A percentile compares a stretch with the other conserved stretches of the same genome.
These are phyloP conservation scores for Hepsetus odoe DNA, from an alignment of 2,113 vertebrate species.

Conservation along the genomic window DNA sequence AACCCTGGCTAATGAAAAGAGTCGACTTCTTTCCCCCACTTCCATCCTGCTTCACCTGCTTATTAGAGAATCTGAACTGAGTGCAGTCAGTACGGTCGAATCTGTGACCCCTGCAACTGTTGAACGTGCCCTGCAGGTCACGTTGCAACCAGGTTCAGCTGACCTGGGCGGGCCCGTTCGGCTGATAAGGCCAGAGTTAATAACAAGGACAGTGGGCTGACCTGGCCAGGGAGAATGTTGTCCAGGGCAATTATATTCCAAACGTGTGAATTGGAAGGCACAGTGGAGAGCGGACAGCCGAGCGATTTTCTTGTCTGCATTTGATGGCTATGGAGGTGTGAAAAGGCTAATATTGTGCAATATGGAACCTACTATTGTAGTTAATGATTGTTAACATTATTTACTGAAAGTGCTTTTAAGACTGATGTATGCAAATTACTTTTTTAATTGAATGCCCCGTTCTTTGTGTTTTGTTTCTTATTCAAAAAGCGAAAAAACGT, in stretches of 20 bases:
- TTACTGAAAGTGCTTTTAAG: too few relatives aligned
- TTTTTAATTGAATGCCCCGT: too few relatives aligned
- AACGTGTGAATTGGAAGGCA: slow-evolving; percentile 40
- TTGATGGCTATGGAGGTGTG: slow-evolving; percentile 14
- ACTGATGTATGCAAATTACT: too few relatives aligned
- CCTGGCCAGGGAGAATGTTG: slow-evolving; percentile 60
- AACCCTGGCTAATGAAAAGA: slow-evolving; percentile 56
- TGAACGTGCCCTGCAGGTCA: slow-evolving; percentile 63
- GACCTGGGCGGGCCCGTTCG: slow-evolving; percentile 58
- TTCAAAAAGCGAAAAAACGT: too few relatives aligned
- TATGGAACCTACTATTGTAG: too few relatives aligned
- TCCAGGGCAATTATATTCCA: slow-evolving; percentile 63
- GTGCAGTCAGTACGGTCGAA: slow-evolving; percentile 44
- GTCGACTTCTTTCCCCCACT: not conserved
- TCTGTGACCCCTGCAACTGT: slow-evolving; percentile 72
- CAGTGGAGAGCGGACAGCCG: not conserved
- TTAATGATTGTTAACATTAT: too few relatives aligned
- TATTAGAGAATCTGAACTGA: slow-evolving; percentile 74
- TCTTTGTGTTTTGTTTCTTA: too few relatives aligned
- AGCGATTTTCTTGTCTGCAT: slow-evolving; percentile 26
- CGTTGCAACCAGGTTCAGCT: slow-evolving; percentile 67
- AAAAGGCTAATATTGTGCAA: too few relatives aligned
- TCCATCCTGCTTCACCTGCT: slow-evolving; percentile 66
- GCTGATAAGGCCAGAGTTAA: slow-evolving; percentile 69
- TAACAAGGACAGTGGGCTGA: slow-evolving; percentile 60